These are phyloP conservation scores for Gallinago stenura DNA, from an alignment of 2,797 vertebrate genomes.

Conservation along the genomic window DNA sequence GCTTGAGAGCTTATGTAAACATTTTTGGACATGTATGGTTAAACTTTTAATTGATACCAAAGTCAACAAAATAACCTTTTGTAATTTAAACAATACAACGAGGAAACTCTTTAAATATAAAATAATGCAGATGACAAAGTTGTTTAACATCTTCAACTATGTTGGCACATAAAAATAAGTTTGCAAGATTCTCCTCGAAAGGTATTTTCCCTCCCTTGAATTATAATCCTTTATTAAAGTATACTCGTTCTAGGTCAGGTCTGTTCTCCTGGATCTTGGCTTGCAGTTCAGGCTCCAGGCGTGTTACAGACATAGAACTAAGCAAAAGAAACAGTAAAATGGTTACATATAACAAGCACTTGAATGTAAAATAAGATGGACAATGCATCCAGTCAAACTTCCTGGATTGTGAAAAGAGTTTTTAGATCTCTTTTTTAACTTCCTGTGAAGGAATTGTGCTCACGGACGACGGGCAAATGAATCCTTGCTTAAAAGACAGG, in stretches of 20 bases:
- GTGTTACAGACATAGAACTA: constrained; percentile 93
- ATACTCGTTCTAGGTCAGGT: constrained; percentile 89
- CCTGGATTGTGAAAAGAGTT: background rate
- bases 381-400: background rate
- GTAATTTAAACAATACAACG: background rate
- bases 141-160: constrained; percentile 2
- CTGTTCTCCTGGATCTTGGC: constrained; percentile 86
- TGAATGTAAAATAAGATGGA: background rate
- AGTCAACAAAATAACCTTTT: constrained; percentile 41
- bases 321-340: constrained; percentile 38
- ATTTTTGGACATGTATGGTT: constrained; percentile 28
- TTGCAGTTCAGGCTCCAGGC: constrained; percentile 92
- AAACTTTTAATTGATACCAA: constrained; percentile 48
- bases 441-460: background rate
- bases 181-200: background rate
- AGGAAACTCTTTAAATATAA: constrained; percentile 28
- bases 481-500: background rate
- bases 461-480: background rate
- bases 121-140: constrained; percentile 12
- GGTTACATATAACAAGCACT: constrained; percentile 30
- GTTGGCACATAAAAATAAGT: constrained; percentile 27
- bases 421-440: background rate
- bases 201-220: background rate
- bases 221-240: constrained; percentile 99
- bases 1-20: constrained; percentile 51